These are phyloP conservation scores for Emberiza fucata DNA, from an alignment of 2,113 vertebrate genomes.

Conservation along the genomic window DNA sequence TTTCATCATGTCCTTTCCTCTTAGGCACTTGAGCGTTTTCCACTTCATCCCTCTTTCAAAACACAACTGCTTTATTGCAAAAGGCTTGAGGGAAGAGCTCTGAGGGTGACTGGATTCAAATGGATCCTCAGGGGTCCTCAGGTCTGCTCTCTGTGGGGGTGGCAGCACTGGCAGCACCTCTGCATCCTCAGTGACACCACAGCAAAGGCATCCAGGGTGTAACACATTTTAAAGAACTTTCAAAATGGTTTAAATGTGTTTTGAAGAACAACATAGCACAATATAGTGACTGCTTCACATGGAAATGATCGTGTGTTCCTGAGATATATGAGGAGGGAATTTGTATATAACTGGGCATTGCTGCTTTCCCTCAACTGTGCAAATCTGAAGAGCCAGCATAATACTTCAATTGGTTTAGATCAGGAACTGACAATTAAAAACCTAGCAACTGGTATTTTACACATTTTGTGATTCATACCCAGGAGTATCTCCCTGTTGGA, in stretches of 20 bases:
- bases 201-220: neutral
- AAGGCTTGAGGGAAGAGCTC: neutral
- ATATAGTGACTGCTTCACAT: neutral
- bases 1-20: neutral
- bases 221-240: neutral
- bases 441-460: neutral
- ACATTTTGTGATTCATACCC: neutral
- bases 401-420: constrained; percentile 8
- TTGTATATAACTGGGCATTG: neutral
- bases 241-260: neutral
- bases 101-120: neutral
- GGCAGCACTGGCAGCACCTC: neutral
- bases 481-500: constrained; percentile 2
- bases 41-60: neutral
- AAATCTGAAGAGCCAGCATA: neutral
- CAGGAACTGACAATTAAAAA: neutral
- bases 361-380: neutral
- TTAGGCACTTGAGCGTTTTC: neutral
- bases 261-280: neutral
- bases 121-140: neutral
- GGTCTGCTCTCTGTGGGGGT: neutral
- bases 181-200: neutral
- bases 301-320: neutral
- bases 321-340: neutral
- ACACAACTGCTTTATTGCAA: neutral